Conservation (phyloP, 2,113 vertebrate genomes). For the Verasper variegatus region DNA sequence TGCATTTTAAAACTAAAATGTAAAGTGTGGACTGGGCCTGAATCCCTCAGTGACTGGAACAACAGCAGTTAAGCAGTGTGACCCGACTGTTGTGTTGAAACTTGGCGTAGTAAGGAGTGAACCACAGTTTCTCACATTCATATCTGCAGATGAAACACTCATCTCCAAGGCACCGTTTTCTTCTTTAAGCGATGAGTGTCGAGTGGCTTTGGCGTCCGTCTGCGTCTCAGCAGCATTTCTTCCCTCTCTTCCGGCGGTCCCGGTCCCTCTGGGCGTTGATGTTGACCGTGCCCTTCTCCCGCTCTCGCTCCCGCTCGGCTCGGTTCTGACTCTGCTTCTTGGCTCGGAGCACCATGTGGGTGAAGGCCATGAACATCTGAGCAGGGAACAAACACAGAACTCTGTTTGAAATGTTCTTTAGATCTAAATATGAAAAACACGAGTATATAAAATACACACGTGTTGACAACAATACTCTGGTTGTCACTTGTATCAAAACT, state of each 20-base stretch:
- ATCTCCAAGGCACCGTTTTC: slow-evolving; percentile 16
- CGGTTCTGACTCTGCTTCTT: slow-evolving; percentile 85
- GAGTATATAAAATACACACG: too few relatives aligned
- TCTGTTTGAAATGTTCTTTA: not conserved
- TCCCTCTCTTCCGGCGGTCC: slow-evolving; percentile 83
- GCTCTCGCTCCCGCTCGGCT: slow-evolving; percentile 78
- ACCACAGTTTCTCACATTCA: slow-evolving; percentile 12
- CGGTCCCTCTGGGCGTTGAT: slow-evolving; percentile 83
- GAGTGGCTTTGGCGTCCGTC: not conserved
- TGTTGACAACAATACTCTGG: too few relatives aligned
- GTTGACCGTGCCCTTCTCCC: slow-evolving; percentile 85
- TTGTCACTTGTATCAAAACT: too few relatives aligned
- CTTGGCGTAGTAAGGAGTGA: not conserved
- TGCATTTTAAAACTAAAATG: too few relatives aligned
- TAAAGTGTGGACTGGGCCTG: too few relatives aligned
- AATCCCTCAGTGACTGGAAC: too few relatives aligned
- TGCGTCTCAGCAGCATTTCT: slow-evolving; percentile 85
- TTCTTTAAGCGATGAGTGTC: not conserved
- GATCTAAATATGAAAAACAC: not conserved
- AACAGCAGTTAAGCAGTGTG: too few relatives aligned
- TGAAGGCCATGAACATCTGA: slow-evolving; percentile 89
- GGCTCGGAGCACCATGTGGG: slow-evolving; percentile 83
- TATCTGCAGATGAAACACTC: not conserved
- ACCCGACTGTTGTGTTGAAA: slow-evolving; percentile 4
- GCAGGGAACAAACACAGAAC: not conserved